phyloP scores from a whole-genome alignment of 35 echinoderm and acorn worm genomes.

The Lytechinus variegatus region DNA sequence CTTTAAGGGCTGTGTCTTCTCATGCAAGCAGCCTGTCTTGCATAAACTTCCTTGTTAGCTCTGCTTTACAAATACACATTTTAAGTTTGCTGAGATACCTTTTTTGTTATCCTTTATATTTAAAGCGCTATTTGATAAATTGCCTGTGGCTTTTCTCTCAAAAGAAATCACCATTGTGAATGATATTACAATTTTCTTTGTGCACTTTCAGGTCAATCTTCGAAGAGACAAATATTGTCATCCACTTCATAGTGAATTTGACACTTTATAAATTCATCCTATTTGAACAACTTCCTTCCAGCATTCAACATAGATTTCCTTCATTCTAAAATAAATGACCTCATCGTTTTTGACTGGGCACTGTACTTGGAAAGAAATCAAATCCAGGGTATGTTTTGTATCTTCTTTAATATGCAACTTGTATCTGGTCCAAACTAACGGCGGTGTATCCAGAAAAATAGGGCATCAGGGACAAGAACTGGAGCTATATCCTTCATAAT shows the following conservation, averaged over 20 bases:
- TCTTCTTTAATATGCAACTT: too few relatives aligned
- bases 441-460: too few relatives aligned
- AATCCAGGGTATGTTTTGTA: background rate
- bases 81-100: too few relatives aligned
- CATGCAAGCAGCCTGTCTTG: too few relatives aligned
- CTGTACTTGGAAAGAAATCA: background rate
- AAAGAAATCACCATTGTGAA: background rate
- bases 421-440: too few relatives aligned
- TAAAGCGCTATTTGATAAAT: too few relatives aligned
- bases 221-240: background rate
- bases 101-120: too few relatives aligned
- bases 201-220: background rate
- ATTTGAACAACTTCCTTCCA: background rate
- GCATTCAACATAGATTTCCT: background rate
- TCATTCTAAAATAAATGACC: background rate
- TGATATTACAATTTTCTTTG: background rate
- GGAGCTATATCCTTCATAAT: too few relatives aligned
- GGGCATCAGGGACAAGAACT: too few relatives aligned
- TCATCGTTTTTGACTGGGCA: background rate
- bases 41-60: too few relatives aligned
- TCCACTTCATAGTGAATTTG: background rate
- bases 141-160: background rate
- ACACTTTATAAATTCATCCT: background rate
- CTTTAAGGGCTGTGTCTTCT: too few relatives aligned
- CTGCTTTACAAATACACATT: too few relatives aligned